A percentile compares a stretch with the other conserved stretches of the same genome.
These are phyloP conservation scores for Poecilobothrus nobilitatus DNA, from an alignment of 2,888 invertebrate genomes.

Conservation along the genomic window DNA sequence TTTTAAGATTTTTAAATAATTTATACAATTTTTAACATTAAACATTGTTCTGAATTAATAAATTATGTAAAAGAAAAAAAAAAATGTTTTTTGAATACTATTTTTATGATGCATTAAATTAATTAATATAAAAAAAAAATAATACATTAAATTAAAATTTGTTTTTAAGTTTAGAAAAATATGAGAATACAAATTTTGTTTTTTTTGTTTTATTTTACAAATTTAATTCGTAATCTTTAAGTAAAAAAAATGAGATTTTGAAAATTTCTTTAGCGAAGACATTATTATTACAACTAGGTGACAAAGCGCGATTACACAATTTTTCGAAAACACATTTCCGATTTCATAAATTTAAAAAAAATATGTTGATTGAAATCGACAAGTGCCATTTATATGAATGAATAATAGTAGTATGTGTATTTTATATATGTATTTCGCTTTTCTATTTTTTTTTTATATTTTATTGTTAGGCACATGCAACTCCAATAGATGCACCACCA, in stretches of 20 bases:
- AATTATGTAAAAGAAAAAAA: background rate
- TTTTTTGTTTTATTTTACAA: no score
- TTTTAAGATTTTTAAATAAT: background rate
- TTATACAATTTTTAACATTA: background rate
- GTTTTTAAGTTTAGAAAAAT: no score
- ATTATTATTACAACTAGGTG: no score
- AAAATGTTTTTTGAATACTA: background rate
- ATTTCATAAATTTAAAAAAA: background rate
- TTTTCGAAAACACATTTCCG: background rate
- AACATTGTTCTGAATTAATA: background rate
- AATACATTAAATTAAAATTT: no score
- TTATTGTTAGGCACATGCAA: constrained; percentile 35
- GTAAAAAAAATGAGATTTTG: no score
- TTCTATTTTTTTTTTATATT: background rate
- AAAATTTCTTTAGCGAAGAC: no score
- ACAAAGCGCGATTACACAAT: no score
- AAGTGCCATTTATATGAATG: background rate
- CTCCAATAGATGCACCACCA: constrained; percentile 68
- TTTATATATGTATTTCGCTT: no score
- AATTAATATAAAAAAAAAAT: no score
- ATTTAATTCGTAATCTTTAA: no score
- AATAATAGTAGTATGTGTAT: no score
- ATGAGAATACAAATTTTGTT: no score
- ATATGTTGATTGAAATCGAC: background rate
- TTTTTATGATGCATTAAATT: background rate